phyloP scores from a whole-genome alignment of 2,888 invertebrate species.

The Trachelus iudaicus region DNA sequence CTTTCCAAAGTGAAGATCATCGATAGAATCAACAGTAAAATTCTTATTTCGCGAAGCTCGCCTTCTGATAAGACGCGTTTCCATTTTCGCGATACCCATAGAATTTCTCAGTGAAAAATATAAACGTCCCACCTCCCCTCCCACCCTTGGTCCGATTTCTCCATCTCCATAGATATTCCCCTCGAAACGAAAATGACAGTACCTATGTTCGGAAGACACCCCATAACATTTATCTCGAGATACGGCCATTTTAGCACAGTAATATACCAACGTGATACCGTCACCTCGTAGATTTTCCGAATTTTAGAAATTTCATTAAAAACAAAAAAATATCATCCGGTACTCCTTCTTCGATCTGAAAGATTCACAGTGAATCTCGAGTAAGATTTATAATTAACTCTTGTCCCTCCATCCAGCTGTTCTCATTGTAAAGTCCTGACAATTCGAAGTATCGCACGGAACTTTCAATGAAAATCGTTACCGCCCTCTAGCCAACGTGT shows the following conservation, averaged over 20 bases:
- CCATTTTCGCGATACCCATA: neutral
- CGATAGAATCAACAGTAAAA: neutral
- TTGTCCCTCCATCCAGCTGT: neutral
- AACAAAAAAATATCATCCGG: neutral
- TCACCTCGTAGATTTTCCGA: neutral
- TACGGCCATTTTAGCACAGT: neutral
- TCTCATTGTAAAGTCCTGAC: slow-evolving; percentile 12
- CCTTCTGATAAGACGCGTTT: neutral
- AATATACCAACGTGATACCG: neutral
- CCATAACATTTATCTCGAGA: neutral
- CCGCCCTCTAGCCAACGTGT: slow-evolving; percentile 26
- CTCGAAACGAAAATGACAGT: neutral
- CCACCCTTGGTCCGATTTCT: neutral
- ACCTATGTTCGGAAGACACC: neutral
- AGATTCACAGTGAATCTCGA: neutral
- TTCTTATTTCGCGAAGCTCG: neutral
- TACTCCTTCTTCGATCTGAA: neutral
- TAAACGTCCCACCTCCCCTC: neutral
- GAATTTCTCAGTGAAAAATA: neutral
- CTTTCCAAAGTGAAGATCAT: neutral
- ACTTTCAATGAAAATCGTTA: slow-evolving; percentile 51
- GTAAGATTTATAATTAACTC: neutral
- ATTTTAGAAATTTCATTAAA: neutral
- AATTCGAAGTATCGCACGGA: slow-evolving; percentile 40
- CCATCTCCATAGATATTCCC: neutral